Evolutionary conservation across 2,797 vertebrate genomes (phyloP), one percentile per base, ranked within the genome.

Genomic region (Peromyscus aztecus): DNA sequence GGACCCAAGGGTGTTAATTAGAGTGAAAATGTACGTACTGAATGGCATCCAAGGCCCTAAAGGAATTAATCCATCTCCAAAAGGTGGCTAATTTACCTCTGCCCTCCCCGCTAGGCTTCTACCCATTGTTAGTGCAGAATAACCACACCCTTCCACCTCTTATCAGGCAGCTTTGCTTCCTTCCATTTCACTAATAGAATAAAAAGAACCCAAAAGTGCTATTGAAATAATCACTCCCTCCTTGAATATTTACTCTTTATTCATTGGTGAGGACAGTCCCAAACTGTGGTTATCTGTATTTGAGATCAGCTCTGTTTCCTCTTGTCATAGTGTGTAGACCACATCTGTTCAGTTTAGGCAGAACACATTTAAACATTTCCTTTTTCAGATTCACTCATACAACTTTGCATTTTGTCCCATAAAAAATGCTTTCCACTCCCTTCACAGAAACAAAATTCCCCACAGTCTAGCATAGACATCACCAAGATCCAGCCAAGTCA

Each of bases 1-100:
- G 23, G 73, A 88, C 91, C 83, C 65, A 80, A 92, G 82, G 69
- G 95, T 97, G 91, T 89, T 95, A 95, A 97, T 97, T 96, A 96
- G 90, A 71, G 1, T 82, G 77, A 95, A 94, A 87, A 85, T 69
- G 16, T 63, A 61, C n/a, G 46, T 69, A 84, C 73, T 91, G 40
- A 94, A 97, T 12, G 27, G 49, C 67, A 97, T 76, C 59, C 94
- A 65, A 59, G 78, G 57, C 67, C 91, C 67, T 93, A 87, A 59
- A 92, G 57, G 57, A 96, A 75, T 93, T 94, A 90, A 83, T 90
- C 49, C 76, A 86, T 80, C 34, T 89, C 81, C 84, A 94, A 86
- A 94, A 88, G 49, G 63, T 93, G 73, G 88, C 78, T 89, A 49
- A 90, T 97, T 93, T 85, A 95, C n/a, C 86, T 94, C 37, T 1